Percentiles rank a stretch among this genome's conserved stretches.
Evolutionary conservation across 2,797 vertebrate species (phyloP).

Genomic region (Antennarius maculatus): DNA sequence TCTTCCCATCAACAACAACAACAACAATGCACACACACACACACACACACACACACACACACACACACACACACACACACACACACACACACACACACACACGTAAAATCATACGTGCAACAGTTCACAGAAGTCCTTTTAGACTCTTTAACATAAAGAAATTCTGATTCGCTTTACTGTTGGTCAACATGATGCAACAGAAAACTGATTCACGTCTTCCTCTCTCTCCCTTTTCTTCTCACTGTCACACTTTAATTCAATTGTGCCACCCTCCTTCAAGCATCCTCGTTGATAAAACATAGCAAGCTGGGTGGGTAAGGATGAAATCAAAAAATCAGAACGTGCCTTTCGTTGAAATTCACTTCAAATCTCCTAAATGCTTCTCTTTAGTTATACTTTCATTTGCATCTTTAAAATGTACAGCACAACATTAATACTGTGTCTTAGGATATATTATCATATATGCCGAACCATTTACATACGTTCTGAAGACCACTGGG

Average conservation of each 20-base stretch:
- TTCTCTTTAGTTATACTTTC: conserved; percentile 1
- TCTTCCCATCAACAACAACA: no score
- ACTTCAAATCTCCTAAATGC: conserved; percentile 1
- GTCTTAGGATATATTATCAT: conserved; percentile 1
- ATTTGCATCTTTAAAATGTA: not conserved
- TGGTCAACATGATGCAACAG: conserved; percentile 7
- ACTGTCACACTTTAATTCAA: conserved; percentile 33
- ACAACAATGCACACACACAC: no score
- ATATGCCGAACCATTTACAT: no score
- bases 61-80: no score
- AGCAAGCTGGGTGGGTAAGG: not conserved
- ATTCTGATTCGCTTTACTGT: no score
- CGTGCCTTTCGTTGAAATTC: conserved; percentile 11
- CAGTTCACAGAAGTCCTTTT: conserved; percentile 6
- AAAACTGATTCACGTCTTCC: conserved; percentile 19
- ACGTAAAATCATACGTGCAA: no score
- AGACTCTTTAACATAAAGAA: conserved; percentile 1
- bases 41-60: no score
- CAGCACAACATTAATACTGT: conserved; percentile 1
- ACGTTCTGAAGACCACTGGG: no score
- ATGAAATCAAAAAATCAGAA: conserved; percentile 22
- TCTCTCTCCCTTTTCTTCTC: conserved; percentile 13
- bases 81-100: no score
- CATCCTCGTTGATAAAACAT: conserved; percentile 7
- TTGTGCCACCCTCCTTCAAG: conserved; percentile 19